A percentile compares a stretch with the other conserved stretches of the same genome.
phyloP scores from a whole-genome alignment of 2,113 vertebrate genomes.

The Chloropsis cyanopogon region DNA sequence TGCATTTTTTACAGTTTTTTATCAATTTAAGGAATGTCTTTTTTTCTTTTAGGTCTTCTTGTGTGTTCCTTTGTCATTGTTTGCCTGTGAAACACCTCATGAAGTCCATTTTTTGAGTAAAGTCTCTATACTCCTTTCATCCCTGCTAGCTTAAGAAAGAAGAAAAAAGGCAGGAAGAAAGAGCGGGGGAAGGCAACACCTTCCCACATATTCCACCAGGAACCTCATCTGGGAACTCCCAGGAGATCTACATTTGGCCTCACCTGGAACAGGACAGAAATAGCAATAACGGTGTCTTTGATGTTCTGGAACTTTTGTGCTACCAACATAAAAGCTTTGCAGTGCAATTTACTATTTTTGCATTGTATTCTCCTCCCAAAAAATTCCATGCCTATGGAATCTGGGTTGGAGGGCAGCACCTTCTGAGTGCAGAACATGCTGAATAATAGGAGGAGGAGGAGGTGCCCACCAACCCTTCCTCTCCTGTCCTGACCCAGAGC shows the following conservation, averaged over 20 bases:
- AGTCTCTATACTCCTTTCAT: neutral
- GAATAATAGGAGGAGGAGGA: neutral
- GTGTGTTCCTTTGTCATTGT: neutral
- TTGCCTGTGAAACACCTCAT: neutral
- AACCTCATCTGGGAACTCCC: neutral
- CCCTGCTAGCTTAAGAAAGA: neutral
- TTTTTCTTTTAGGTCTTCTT: neutral
- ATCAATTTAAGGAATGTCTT: neutral
- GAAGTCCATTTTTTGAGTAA: neutral
- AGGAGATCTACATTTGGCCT: neutral
- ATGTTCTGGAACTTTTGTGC: neutral
- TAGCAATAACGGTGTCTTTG: accelerated
- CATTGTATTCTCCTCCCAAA: neutral
- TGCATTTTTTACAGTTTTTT: neutral
- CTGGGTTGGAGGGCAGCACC: neutral
- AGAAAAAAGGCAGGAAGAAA: neutral
- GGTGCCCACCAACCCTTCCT: neutral
- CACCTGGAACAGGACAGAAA: neutral
- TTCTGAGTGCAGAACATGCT: neutral
- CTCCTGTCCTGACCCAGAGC: neutral
- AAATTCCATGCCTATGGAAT: neutral
- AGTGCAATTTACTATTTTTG: neutral
- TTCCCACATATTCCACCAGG: neutral
- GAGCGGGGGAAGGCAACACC: accelerated
- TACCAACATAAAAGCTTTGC: neutral